Conservation (phyloP, 2,113 vertebrate species). For the Syngnathus scovelli region DNA sequence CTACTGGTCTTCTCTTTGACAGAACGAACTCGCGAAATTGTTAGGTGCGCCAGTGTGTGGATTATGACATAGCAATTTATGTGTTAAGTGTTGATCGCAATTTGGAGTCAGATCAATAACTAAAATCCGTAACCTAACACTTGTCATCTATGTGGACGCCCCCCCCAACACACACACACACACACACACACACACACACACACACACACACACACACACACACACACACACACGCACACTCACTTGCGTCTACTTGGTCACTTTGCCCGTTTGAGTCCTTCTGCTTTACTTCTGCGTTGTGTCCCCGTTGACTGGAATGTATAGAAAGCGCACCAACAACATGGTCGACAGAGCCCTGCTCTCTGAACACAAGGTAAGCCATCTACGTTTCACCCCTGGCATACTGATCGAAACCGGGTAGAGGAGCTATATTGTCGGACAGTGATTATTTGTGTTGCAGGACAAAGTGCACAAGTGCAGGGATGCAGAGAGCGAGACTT, state of each 20-base stretch:
- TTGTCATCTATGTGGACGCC: neutral
- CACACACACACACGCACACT: neutral
- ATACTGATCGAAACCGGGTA: too few species aligned
- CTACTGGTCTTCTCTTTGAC: too few species aligned
- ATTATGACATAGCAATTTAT: too few species aligned
- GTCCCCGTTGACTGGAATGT: conserved; percentile 60
- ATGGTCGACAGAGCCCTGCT: conserved; percentile 56
- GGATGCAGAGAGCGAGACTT: conserved; percentile 65
- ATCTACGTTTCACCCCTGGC: neutral
- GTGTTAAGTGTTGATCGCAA: too few species aligned
- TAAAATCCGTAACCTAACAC: too few species aligned
- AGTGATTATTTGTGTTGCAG: conserved; percentile 46
- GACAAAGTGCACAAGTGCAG: conserved; percentile 67
- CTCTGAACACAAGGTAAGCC: conserved; percentile 69
- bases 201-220: too few species aligned
- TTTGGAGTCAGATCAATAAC: too few species aligned
- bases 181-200: too few species aligned
- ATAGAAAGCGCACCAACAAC: conserved; percentile 64
- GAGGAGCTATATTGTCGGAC: neutral
- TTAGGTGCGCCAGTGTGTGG: too few species aligned
- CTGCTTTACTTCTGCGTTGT: conserved; percentile 11
- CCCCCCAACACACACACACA: neutral
- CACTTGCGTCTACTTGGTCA: neutral
- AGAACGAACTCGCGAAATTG: too few species aligned
- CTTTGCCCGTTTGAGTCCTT: conserved; percentile 2